A percentile compares a stretch with the other conserved stretches of the same genome.
These are phyloP conservation scores for Sitophilus oryzae DNA, from an alignment of 1,140 invertebrate genomes.

Conservation along the genomic window DNA sequence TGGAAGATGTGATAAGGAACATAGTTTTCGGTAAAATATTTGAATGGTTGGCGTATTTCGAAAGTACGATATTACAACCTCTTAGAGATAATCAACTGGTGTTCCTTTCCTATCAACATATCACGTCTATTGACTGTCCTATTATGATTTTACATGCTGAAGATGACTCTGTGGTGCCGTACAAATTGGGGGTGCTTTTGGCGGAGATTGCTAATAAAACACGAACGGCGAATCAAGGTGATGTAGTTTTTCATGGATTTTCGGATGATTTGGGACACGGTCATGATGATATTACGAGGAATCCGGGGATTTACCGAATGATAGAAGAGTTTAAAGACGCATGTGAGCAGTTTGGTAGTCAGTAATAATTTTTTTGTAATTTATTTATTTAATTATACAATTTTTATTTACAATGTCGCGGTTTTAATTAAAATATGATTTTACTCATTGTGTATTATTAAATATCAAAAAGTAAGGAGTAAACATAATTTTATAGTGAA, in stretches of 20 bases:
- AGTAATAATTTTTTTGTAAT: too few species aligned
- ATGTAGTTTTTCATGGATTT: conserved; percentile 31
- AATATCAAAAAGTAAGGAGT: too few species aligned
- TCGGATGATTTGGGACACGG: conserved; percentile 21
- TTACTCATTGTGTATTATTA: too few species aligned
- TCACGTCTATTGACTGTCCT: conserved; percentile 61
- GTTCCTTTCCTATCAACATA: conserved; percentile 65
- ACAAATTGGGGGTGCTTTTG: conserved; percentile 60
- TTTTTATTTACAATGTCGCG: too few species aligned
- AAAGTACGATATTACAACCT: conserved; percentile 61
- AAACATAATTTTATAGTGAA: too few species aligned
- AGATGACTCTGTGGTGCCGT: conserved; percentile 79
- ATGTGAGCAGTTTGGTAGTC: conserved; percentile 10
- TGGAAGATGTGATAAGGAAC: conserved; percentile 69
- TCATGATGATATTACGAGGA: conserved; percentile 18
- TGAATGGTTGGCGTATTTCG: conserved; percentile 61
- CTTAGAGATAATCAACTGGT: conserved; percentile 57
- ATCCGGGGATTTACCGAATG: conserved; percentile 5
- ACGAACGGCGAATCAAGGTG: conserved; percentile 20
- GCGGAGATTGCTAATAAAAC: conserved; percentile 17
- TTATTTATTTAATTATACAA: too few species aligned
- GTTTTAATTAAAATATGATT: too few species aligned
- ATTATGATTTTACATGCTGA: conserved; percentile 82
- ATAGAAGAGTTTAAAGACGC: conserved; percentile 12
- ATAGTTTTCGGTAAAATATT: conserved; percentile 66